phyloP scores from a whole-genome alignment of 2,113 vertebrate species.

The Alces alces region DNA sequence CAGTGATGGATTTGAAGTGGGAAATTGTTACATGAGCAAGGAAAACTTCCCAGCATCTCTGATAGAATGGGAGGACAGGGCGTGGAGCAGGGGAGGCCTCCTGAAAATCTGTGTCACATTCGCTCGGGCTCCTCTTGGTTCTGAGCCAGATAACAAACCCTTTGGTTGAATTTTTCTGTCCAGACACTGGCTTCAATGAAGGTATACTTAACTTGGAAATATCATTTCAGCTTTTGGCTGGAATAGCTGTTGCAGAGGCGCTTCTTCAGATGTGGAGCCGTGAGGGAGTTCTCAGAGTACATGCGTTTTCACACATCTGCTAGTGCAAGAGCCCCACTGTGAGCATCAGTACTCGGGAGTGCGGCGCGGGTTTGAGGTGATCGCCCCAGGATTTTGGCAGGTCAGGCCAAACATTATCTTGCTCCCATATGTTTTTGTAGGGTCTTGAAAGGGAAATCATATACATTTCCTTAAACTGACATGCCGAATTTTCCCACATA shows the following conservation, averaged over 20 bases:
- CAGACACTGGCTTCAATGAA: constrained; percentile 48
- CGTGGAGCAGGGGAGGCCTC: neutral
- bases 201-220: constrained; percentile 49
- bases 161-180: constrained; percentile 36
- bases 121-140: neutral
- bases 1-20: neutral
- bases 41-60: neutral
- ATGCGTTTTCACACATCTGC: constrained; percentile 68
- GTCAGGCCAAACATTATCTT: constrained; percentile 53
- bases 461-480: constrained; percentile 56
- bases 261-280: constrained; percentile 11
- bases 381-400: constrained; percentile 57
- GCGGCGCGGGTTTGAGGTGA: neutral
- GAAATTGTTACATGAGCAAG: neutral
- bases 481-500: constrained; percentile 48
- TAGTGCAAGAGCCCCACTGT: constrained; percentile 1
- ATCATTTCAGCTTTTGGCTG: constrained; percentile 23
- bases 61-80: neutral
- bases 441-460: constrained; percentile 56
- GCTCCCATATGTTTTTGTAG: constrained; percentile 65
- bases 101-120: neutral
- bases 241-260: neutral
- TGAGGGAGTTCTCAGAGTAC: constrained; percentile 42
- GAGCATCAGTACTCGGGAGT: constrained; percentile 56
- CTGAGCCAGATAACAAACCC: constrained; percentile 19